Base-by-base conservation (phyloP, 2,888 invertebrate species). In the Spicauda simplicius region DNA sequence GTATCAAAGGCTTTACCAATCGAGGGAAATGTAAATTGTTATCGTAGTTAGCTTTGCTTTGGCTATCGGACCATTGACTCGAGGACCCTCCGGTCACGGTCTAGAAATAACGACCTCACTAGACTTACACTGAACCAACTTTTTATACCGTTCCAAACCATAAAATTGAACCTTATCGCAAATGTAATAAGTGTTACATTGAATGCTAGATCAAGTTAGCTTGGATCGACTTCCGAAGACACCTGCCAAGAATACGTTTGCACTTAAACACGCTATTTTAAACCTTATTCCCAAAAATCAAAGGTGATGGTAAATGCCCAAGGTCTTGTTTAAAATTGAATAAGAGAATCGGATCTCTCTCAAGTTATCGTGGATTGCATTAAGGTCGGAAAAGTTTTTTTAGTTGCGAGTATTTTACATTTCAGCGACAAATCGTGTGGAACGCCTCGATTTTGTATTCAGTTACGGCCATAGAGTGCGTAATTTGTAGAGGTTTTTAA, bases 341-440 rank as follows among this genome's bases (percentile, higher is more conserved):
- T 78, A 78, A 77, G 71, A 74, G 76, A 78, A 78, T 80, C 78
- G 78, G 72, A 79, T 80, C 76, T 76, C 75, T 79, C 75, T 76
- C 75, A 80, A 82, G 80, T 82, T 83, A 83, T 81, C 78, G 77
- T 73, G 77, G 77, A 81, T 80, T 82, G 75, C 73, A 73, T 68
- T 68, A 68, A 45, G 68, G 68, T 68, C 53, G 63, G 65, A 63
- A 50, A 72, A 69, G 71, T 71, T 71, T 80, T 79, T 82, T 78
- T 76, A 77, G 77, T 79, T 74, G 72, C 73, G 71, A 75, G 76
- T 78, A 77, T 78, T 78, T 78, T 81, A 80, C 78, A 81, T 82
- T 81, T 77, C 74, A 75, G 75, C 73, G 78, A 78, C 80, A 84
- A 85, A 85, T 85, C 82, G 84, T 65, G 74, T 69, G 76, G 76